Percentiles rank a stretch among this genome's conserved stretches.
These are phyloP conservation scores for Lota lota DNA, from an alignment of 2,113 vertebrate species.

Conservation along the genomic window DNA sequence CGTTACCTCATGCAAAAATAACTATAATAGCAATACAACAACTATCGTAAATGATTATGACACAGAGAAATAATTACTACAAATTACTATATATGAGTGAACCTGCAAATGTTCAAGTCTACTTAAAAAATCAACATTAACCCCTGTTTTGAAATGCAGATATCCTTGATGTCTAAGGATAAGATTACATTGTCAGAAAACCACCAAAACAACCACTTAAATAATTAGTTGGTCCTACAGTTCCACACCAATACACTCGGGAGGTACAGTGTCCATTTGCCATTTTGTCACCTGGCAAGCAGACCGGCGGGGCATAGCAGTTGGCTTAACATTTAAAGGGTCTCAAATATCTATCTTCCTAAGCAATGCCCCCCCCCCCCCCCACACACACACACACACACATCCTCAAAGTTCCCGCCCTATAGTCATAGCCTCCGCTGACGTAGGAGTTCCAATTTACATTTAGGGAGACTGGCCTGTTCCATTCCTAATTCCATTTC, in stretches of 20 bases:
- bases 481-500: slow-evolving; percentile 59
- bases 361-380: slow-evolving; percentile 46
- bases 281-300: slow-evolving; percentile 64
- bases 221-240: not conserved
- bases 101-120: too few species aligned
- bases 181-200: too few species aligned
- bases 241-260: slow-evolving; percentile 11
- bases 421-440: slow-evolving; percentile 65
- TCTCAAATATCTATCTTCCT: slow-evolving; percentile 74
- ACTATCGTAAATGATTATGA: too few species aligned
- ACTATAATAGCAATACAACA: too few species aligned
- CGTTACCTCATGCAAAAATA: too few species aligned
- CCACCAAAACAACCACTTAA: too few species aligned
- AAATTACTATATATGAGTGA: too few species aligned
- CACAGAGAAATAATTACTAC: not conserved
- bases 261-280: slow-evolving; percentile 44
- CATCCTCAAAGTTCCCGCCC: slow-evolving; percentile 54
- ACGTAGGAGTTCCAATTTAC: slow-evolving; percentile 63
- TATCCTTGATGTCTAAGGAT: too few species aligned
- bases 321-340: slow-evolving; percentile 64
- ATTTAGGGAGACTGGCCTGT: slow-evolving; percentile 70
- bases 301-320: slow-evolving; percentile 41
- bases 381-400: too few species aligned
- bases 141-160: too few species aligned
- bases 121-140: too few species aligned